Base-by-base conservation (phyloP, 2,888 invertebrate species). In the Tenthredo notha region DNA sequence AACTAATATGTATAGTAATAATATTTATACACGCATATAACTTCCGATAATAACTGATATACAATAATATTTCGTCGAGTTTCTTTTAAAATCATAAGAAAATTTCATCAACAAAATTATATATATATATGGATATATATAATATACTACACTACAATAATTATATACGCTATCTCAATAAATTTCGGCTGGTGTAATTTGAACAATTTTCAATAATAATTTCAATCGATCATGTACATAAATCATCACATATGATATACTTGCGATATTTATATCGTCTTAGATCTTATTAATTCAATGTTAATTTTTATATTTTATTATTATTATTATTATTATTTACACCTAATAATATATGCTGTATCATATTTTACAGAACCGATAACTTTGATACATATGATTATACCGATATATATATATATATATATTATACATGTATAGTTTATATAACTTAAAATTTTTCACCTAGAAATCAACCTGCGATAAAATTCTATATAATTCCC, bases 401-500 rank as follows among this genome's bases (percentile, higher is more conserved):
- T 70, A 37, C 37, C 33, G 0, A 33, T 33, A 33, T 33, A 33
- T 33, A 33, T 33, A 33, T 33, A 33, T 33, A 33, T 33, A 33
- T 70, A n/a, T 70, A 9, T 37, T 70, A 37, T 70, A 3, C n/a
- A 18, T 37, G 18, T 70, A 15, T 40, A n/a, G 47, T 18, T 15
- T 70, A 70, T 37, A 70, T 70, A 70, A 70, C 33, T 70, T 18
- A 37, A 6, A 37, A 70, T 70, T 70, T 70, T 70, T 70, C 37
- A 70, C 70, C 70, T 40, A 40, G 10, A 40, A 40, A 40, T 72
- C 21, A 72, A 40, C 40, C 37, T 72, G 70, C 10, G 40, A 72
- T 70, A 70, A 70, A 70, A 70, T 33, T 70, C 70, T 70, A 40
- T 72, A 33, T 67, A 67, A 33, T 18, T 67, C 15, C 67, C 67